Evolutionary conservation across 92 coral and sea anemone species (phyloP), one percentile per base, ranked within the genome.

Genomic region (Phenganax subtilis): DNA sequence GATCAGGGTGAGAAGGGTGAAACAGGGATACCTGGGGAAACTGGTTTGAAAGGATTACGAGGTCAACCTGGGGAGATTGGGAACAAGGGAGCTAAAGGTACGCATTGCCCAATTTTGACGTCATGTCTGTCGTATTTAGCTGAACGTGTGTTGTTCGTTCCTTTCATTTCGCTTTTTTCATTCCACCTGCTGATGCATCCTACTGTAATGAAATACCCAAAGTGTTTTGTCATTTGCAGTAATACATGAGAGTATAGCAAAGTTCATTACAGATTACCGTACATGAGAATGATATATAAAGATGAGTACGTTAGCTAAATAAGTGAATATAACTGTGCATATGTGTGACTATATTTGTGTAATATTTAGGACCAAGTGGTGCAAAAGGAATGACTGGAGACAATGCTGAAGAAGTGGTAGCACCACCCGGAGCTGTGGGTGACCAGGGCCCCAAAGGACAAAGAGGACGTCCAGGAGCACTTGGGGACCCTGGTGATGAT

Each of bases 51-150:
- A 54, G 91, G 91, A n/a, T 3, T 17, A 10, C 76, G 83, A 29
- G 92, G 92, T 12, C 54, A 9, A 9, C 80, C 83, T 7, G 92
- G 92, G 6, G 9, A 1, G 10, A 75, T 81, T 69, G 92, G 92
- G 10, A 58, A 52, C n/a, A 73, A 73, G 9, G 81, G 81, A 76
- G n/a, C 54, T 2, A 55, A 17, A 76, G 81, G 81, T 76, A 55
- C 47, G 47, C 47, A 0, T 37, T 37, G 47, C 2, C 47, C 47
- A 37, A 37, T 37, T 37, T 1, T 37, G 47, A 37, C 47, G 47
- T 37, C 47, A 37, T 37, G 47, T 1, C 5, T 37, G 47, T 37
- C 47, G 3, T 37, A 37, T 37, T 37, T 37, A 37, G 47, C 47
- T 37, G 47, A 37, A 37, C 47, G 47, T 37, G 47, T 37, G 47